Percentiles rank a stretch among this genome's conserved stretches.
Conservation (phyloP, 2,888 invertebrate species). For the Clitarchus hookeri region DNA sequence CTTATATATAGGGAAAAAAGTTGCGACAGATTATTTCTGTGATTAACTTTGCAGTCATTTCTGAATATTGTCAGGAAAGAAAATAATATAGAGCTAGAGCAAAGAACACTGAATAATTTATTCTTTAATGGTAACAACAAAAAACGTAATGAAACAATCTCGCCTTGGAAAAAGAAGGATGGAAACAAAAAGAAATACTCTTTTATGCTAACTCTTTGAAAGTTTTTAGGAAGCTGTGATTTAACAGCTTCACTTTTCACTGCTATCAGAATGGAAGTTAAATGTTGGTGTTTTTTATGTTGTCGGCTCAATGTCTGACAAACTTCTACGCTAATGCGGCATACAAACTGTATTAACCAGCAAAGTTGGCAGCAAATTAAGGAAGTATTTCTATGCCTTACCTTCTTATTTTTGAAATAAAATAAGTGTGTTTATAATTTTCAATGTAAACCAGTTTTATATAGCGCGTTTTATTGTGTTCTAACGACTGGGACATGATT, state of each 20-base stretch:
- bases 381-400: too few relatives aligned
- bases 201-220: neutral
- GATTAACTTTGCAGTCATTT: neutral
- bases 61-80: neutral
- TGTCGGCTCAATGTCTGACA: too few relatives aligned
- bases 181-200: neutral
- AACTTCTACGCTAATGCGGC: too few relatives aligned
- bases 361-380: too few relatives aligned
- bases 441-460: too few relatives aligned
- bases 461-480: too few relatives aligned
- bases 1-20: neutral
- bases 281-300: neutral
- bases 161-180: neutral
- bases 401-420: too few relatives aligned
- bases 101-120: neutral
- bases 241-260: neutral
- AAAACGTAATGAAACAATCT: neutral
- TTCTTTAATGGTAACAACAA: neutral
- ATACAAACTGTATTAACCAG: too few relatives aligned
- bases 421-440: too few relatives aligned
- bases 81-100: neutral
- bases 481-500: too few relatives aligned
- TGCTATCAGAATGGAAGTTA: neutral
- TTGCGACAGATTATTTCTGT: neutral
- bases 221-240: neutral